phyloP scores from a whole-genome alignment of 2,888 invertebrate species.

The Sminthurinus aureus region DNA sequence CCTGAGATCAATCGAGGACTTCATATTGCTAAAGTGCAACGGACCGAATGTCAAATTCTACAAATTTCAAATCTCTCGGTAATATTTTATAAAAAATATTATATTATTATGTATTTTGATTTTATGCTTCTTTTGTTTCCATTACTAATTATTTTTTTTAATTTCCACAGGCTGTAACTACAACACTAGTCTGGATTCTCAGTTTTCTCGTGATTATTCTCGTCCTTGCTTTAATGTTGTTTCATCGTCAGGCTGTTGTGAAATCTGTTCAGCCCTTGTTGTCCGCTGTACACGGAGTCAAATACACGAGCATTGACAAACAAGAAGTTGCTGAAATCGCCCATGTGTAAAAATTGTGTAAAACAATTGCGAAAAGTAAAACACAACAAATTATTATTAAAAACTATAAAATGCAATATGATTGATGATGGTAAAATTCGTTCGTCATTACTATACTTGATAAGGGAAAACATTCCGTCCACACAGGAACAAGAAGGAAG shows the following conservation, averaged over 20 bases:
- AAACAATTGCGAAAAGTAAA: not conserved
- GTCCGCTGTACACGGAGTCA: constrained; percentile 74
- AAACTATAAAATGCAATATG: too few relatives aligned
- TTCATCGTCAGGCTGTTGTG: constrained; percentile 70
- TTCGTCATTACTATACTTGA: not conserved
- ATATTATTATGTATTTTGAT: not conserved
- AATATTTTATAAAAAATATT: not conserved
- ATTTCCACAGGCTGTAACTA: constrained; percentile 62
- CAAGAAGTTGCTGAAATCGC: constrained; percentile 64
- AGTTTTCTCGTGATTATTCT: constrained; percentile 68
- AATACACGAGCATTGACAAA: constrained; percentile 75
- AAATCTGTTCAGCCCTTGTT: constrained; percentile 71
- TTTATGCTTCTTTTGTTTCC: not conserved
- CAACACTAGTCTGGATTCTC: constrained; percentile 67
- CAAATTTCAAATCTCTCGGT: constrained; percentile 55
- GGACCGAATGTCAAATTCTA: constrained; percentile 60
- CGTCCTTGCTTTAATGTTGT: constrained; percentile 69
- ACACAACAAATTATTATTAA: too few relatives aligned
- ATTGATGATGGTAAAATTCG: too few relatives aligned
- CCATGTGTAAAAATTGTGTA: constrained; percentile 47
- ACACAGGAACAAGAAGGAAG: too few relatives aligned
- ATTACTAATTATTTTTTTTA: not conserved
- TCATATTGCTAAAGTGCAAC: constrained; percentile 54
- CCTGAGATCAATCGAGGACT: constrained; percentile 61
- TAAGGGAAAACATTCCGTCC: not conserved